phyloP scores from a whole-genome alignment of 2,113 vertebrate species.

The Lophius piscatorius region DNA sequence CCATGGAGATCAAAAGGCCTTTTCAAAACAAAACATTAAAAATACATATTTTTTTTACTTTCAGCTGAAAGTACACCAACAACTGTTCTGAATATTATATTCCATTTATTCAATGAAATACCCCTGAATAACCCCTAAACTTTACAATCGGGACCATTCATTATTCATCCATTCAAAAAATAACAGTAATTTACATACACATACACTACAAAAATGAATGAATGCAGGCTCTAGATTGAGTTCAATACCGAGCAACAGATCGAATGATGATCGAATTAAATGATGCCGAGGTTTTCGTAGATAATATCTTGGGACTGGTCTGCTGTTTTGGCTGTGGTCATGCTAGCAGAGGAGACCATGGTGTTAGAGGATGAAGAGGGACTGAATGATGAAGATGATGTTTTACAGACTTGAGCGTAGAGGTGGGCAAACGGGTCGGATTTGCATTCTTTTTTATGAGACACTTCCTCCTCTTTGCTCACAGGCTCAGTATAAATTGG shows the following conservation, averaged over 20 bases:
- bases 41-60: no score
- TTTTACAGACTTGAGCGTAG: conserved; percentile 68
- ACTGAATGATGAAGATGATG: neutral
- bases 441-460: conserved; percentile 9
- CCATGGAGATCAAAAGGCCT: no score
- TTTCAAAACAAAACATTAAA: no score
- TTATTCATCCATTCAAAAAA: no score
- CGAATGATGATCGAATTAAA: conserved; percentile 35
- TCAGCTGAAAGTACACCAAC: no score
- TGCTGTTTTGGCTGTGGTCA: neutral
- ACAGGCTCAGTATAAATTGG: conserved; percentile 61
- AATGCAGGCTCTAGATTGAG: neutral
- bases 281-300: conserved; percentile 72
- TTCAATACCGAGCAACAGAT: neutral
- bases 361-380: neutral
- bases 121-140: no score
- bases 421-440: conserved; percentile 62
- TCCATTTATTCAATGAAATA: no score
- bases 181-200: neutral
- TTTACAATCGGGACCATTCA: no score
- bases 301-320: conserved; percentile 45
- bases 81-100: no score
- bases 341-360: conserved; percentile 3
- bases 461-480: neutral
- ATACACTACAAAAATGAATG: neutral